A percentile compares a stretch with the other conserved stretches of the same genome.
These are phyloP conservation scores for Thripadectes ignobilis DNA, from an alignment of 2,797 vertebrate genomes.

Conservation along the genomic window DNA sequence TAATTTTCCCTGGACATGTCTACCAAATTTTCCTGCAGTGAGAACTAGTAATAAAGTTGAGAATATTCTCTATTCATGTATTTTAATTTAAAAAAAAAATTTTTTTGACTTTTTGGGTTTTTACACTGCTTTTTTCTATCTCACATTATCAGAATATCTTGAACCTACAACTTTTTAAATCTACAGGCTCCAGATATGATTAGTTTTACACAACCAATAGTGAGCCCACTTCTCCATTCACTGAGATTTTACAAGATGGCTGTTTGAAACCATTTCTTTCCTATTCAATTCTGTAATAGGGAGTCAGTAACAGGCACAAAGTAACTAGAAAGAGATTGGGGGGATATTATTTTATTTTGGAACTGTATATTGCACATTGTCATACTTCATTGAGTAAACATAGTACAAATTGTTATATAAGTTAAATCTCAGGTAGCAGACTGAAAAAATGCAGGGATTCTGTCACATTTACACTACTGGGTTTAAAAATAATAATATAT, in stretches of 20 bases:
- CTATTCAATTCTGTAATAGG: background rate
- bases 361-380: background rate
- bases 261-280: background rate
- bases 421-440: background rate
- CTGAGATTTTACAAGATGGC: background rate
- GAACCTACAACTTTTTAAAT: background rate
- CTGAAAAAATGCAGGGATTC: background rate
- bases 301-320: background rate
- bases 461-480: background rate
- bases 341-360: background rate
- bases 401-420: background rate
- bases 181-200: background rate
- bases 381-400: background rate
- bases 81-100: background rate
- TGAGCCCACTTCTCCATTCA: background rate
- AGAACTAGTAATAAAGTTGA: background rate
- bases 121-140: background rate
- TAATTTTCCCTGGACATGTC: background rate
- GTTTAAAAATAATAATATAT: background rate
- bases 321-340: background rate
- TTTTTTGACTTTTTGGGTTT: background rate
- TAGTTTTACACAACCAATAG: background rate
- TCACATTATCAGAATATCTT: background rate
- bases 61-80: background rate
- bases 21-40: background rate